Percentiles rank a stretch among this genome's conserved stretches.
These are phyloP conservation scores for Brachyptera risi DNA, from an alignment of 2,888 invertebrate species.

Conservation along the genomic window DNA sequence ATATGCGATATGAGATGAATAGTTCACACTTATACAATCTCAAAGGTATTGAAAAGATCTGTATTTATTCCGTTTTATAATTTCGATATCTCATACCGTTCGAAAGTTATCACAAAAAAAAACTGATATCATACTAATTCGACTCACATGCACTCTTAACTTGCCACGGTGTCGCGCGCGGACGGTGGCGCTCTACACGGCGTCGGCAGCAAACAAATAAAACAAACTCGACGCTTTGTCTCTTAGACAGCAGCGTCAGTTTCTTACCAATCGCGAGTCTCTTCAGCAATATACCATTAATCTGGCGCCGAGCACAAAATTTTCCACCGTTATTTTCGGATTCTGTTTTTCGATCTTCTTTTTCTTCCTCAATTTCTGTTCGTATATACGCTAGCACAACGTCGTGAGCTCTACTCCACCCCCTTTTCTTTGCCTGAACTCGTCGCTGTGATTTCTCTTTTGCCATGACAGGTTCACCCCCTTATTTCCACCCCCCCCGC, in stretches of 20 bases:
- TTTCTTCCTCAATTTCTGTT: constrained; percentile 5
- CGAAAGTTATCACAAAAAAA: too few relatives aligned
- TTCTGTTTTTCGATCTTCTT: constrained; percentile 15
- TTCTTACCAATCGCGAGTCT: constrained; percentile 3
- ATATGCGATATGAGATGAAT: too few relatives aligned
- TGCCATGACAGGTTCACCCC: constrained; percentile 19
- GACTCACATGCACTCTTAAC: background rate
- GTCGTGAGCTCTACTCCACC: background rate
- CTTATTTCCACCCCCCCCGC: too few relatives aligned
- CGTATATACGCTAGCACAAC: background rate
- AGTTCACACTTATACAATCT: too few relatives aligned
- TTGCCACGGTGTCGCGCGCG: background rate
- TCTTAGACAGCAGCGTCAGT: background rate
- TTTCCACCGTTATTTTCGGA: constrained; percentile 25
- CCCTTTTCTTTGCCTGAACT: constrained; percentile 14
- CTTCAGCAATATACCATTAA: constrained; percentile 20
- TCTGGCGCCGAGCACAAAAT: constrained; percentile 21
- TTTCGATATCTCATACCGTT: too few relatives aligned
- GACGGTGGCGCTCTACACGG: constrained; percentile 9
- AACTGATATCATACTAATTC: background rate
- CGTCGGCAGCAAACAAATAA: constrained; percentile 14
- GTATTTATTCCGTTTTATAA: too few relatives aligned
- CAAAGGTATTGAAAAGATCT: too few relatives aligned
- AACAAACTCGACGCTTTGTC: background rate
- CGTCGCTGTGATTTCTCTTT: constrained; percentile 20